Evolutionary conservation across 2,888 invertebrate species (phyloP).

Genomic region (Ophion costatus): DNA sequence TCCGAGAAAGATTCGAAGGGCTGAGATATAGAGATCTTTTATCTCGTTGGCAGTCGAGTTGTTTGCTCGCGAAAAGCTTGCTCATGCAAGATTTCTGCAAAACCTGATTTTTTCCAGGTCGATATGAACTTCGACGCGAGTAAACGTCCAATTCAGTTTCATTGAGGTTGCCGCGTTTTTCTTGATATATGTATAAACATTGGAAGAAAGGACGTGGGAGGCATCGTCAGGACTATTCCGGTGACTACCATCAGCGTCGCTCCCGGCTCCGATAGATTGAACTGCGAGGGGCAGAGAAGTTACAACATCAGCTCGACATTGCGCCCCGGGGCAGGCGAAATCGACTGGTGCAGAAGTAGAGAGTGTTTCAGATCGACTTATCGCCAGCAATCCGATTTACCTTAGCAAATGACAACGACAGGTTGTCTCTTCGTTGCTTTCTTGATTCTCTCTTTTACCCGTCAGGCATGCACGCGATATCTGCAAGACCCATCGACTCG

Average conservation of each 20-base stretch:
- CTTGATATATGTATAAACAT: background rate
- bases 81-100: background rate
- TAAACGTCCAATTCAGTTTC: no score
- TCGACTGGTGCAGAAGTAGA: slow-evolving; percentile 21
- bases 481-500: slow-evolving; percentile 38
- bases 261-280: slow-evolving; percentile 52
- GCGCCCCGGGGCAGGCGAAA: slow-evolving; percentile 11
- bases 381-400: slow-evolving; percentile 58
- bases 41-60: background rate
- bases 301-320: slow-evolving; percentile 41
- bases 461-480: slow-evolving; percentile 35
- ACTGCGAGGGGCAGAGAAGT: slow-evolving; percentile 29
- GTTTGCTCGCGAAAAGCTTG: background rate
- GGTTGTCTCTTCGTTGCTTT: slow-evolving; percentile 43
- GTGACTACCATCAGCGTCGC: slow-evolving; percentile 16
- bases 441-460: slow-evolving; percentile 30
- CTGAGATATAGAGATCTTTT: background rate
- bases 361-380: slow-evolving; percentile 48
- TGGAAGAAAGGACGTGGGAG: slow-evolving; percentile 3
- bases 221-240: slow-evolving; percentile 15
- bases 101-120: background rate
- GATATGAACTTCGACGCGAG: no score
- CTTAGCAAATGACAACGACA: slow-evolving; percentile 54
- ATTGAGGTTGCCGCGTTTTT: background rate
- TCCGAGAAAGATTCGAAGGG: background rate